A percentile compares a stretch with the other conserved stretches of the same genome.
Conservation (phyloP, 2,888 invertebrate species). For the Orgyia antiqua region DNA sequence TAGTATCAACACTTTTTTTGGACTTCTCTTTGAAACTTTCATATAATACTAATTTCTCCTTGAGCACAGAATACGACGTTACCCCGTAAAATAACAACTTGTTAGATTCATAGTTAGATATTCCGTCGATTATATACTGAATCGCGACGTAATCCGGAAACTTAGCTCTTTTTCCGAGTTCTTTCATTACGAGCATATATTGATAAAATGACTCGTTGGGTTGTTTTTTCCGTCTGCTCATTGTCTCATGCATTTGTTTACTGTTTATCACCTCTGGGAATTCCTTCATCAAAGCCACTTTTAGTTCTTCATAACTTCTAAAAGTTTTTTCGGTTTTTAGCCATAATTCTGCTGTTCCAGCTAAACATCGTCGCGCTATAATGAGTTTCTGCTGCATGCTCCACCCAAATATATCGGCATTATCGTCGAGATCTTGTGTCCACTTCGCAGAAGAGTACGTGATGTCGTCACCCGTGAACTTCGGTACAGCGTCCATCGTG, state of each 20-base stretch:
- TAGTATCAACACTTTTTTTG: neutral
- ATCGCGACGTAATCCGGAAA: constrained; percentile 23
- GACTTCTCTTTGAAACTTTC: no score
- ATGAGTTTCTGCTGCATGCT: neutral
- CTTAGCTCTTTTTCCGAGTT: constrained; percentile 11
- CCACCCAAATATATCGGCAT: neutral
- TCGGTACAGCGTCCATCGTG: neutral
- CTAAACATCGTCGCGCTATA: constrained; percentile 5
- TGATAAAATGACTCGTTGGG: no score
- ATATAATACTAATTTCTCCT: neutral
- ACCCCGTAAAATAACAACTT: constrained; percentile 22
- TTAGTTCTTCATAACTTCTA: constrained; percentile 1
- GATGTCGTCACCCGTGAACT: neutral
- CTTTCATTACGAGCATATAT: constrained; percentile 10
- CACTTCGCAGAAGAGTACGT: neutral
- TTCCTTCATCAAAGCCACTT: constrained; percentile 1
- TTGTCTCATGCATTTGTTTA: neutral
- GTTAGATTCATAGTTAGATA: constrained; percentile 11
- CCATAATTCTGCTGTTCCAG: constrained; percentile 10
- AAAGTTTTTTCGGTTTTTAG: constrained; percentile 1
- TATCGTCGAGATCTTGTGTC: neutral
- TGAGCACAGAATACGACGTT: constrained; percentile 9
- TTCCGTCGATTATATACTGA: constrained; percentile 25
- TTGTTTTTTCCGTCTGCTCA: neutral
- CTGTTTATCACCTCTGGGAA: neutral